Evolutionary conservation across 1,140 invertebrate species (phyloP).

Genomic region (Eueides isabella): DNA sequence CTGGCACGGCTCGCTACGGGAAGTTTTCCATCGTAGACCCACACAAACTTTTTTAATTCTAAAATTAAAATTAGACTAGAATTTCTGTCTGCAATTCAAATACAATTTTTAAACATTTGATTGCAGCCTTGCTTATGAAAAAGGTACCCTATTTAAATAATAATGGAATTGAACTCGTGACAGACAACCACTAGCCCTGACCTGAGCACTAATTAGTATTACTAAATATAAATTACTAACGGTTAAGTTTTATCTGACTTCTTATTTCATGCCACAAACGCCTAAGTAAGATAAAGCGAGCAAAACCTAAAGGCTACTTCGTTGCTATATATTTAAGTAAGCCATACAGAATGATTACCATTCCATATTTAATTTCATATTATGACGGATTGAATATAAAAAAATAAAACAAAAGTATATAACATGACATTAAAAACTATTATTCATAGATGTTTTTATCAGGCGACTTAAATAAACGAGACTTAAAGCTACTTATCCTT

Average conservation of each 20-base stretch:
- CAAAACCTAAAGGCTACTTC: neutral
- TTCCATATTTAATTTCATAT: no score
- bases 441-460: no score
- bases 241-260: constrained; percentile 19
- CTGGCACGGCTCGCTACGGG: no score
- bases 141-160: neutral
- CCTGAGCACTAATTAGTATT: constrained; percentile 39
- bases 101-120: constrained; percentile 22
- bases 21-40: no score
- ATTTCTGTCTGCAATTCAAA: neutral
- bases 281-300: neutral
- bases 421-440: no score
- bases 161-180: constrained; percentile 48
- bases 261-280: constrained; percentile 29
- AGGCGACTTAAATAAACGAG: no score
- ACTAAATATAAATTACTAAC: constrained; percentile 18
- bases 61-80: neutral
- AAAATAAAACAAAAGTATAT: no score
- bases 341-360: no score
- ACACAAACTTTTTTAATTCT: neutral
- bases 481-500: no score
- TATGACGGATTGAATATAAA: no score
- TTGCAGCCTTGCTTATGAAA: constrained; percentile 10
- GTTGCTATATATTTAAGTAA: neutral
- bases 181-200: constrained; percentile 55